phyloP scores from a whole-genome alignment of 2,888 invertebrate genomes.

The Phyto melanocephala region DNA sequence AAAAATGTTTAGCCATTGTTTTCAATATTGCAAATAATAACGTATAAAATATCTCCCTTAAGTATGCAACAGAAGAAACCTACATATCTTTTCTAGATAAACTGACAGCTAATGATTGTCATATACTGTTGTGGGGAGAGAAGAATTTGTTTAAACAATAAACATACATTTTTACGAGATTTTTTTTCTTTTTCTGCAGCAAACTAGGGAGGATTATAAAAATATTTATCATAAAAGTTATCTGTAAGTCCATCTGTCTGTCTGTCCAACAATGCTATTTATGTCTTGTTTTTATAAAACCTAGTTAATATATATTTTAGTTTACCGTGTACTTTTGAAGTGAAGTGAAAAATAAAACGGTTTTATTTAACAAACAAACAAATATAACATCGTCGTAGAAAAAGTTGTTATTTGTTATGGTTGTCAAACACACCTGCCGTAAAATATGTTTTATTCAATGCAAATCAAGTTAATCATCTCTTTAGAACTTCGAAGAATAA shows the following conservation, averaged over 20 bases:
- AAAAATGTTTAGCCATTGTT: background rate
- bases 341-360: background rate
- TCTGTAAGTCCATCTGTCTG: background rate
- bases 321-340: background rate
- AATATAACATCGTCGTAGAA: background rate
- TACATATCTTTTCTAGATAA: constrained; percentile 1
- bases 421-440: constrained; percentile 47
- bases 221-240: constrained; percentile 2
- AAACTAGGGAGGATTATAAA: background rate
- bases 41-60: constrained; percentile 21
- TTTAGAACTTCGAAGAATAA: background rate
- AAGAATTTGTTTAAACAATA: background rate
- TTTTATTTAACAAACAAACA: background rate
- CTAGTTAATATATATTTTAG: background rate
- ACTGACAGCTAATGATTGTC: constrained; percentile 31
- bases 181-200: background rate
- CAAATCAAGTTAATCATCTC: constrained; percentile 4
- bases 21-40: background rate
- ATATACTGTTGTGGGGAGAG: background rate
- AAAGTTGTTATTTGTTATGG: constrained; percentile 11
- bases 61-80: constrained; percentile 22
- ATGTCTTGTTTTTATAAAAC: background rate
- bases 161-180: background rate
- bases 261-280: background rate
- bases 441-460: background rate